phyloP scores from a whole-genome alignment of 2,888 invertebrate species.

The Drosophila percnosoma region DNA sequence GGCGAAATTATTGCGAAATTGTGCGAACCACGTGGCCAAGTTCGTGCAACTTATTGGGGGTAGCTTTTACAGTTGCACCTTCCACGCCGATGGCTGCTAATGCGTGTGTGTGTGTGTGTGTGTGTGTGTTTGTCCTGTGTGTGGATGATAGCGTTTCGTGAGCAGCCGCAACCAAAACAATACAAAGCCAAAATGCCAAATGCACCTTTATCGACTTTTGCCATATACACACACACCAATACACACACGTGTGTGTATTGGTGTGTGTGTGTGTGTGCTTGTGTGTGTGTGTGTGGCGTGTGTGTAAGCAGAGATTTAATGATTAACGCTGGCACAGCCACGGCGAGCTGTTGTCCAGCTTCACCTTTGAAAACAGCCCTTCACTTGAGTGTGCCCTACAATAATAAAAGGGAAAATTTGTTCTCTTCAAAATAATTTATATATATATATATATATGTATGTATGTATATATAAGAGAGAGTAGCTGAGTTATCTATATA shows the following conservation, averaged over 20 bases:
- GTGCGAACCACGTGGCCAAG: constrained; percentile 54
- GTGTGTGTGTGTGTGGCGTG: constrained; percentile 5
- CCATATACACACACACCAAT: constrained; percentile 24
- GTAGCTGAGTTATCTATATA: too few species aligned
- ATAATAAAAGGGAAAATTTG: constrained; percentile 17
- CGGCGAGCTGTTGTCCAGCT: constrained; percentile 37
- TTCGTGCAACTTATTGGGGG: constrained; percentile 49
- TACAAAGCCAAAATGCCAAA: constrained; percentile 47
- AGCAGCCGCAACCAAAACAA: constrained; percentile 61
- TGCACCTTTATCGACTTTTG: constrained; percentile 76
- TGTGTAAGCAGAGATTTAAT: constrained; percentile 73
- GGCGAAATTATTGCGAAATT: constrained; percentile 70
- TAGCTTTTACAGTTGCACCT: constrained; percentile 72
- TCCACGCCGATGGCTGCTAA: constrained; percentile 27
- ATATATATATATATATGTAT: neutral
- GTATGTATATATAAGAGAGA: neutral
- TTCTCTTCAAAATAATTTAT: constrained; percentile 3
- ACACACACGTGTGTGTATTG: constrained; percentile 5
- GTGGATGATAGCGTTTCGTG: constrained; percentile 45
- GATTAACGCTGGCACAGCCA: constrained; percentile 63
- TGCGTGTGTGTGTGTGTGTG: constrained; percentile 15
- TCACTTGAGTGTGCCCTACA: constrained; percentile 52
- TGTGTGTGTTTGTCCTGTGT: constrained; percentile 29
- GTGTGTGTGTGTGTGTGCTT: constrained; percentile 2
- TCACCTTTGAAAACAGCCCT: constrained; percentile 33